Conservation (phyloP, 2,888 invertebrate genomes). For the Acanthococcus lagerstroemiae region DNA sequence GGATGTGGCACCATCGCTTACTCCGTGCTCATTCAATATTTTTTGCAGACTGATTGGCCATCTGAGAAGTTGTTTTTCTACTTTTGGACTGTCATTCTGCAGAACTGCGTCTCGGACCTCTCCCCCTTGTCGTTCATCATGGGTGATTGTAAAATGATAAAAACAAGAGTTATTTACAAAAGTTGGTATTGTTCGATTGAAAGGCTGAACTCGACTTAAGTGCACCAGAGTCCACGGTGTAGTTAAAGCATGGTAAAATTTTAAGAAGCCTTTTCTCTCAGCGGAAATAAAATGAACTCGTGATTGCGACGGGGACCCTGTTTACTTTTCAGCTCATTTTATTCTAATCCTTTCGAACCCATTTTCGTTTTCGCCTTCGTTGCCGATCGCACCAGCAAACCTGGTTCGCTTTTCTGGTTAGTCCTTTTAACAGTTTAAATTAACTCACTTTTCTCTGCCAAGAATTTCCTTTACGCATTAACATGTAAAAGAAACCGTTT, state of each 20-base stretch:
- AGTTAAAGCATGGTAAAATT: background rate
- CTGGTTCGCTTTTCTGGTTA: conserved; percentile 2
- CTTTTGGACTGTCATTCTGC: too few species aligned
- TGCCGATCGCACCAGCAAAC: background rate
- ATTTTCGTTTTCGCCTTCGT: conserved; percentile 5
- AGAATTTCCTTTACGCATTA: conserved; percentile 28
- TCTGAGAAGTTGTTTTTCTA: too few species aligned
- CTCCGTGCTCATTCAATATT: too few species aligned
- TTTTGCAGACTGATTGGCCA: too few species aligned
- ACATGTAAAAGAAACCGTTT: conserved; percentile 28
- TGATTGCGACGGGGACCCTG: conserved; percentile 22
- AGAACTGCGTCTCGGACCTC: too few species aligned
- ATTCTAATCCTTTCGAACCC: conserved; percentile 25
- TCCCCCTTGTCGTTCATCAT: too few species aligned
- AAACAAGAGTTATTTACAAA: too few species aligned
- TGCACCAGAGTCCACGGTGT: too few species aligned
- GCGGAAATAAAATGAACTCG: conserved; percentile 8
- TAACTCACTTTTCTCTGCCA: conserved; percentile 25
- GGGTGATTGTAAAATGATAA: too few species aligned
- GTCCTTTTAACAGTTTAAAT: conserved; percentile 23
- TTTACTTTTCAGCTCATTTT: conserved; percentile 30
- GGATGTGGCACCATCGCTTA: too few species aligned
- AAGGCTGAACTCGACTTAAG: too few species aligned
- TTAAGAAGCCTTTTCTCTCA: background rate
- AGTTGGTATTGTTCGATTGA: too few species aligned